These are phyloP conservation scores for Heteronetta atricapilla DNA, from an alignment of 2,113 vertebrate genomes.

Conservation along the genomic window DNA sequence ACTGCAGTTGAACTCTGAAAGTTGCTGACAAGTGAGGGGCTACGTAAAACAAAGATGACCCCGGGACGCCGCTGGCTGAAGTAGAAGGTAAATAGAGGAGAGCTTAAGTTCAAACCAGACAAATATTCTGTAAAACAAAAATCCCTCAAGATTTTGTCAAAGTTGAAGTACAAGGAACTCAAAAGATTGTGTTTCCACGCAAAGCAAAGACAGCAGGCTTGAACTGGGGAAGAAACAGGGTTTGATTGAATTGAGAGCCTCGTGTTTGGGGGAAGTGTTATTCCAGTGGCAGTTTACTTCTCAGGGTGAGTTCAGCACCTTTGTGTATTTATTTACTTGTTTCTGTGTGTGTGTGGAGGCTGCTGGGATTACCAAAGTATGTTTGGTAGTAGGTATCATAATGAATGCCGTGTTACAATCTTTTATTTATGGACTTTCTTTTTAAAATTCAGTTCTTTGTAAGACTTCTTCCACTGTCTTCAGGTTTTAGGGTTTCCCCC, in stretches of 20 bases:
- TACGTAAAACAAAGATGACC: neutral
- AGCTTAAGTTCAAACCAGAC: neutral
- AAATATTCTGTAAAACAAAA: neutral
- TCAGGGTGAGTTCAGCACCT: neutral
- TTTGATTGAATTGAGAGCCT: neutral
- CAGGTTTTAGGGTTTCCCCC: neutral
- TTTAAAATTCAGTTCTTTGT: neutral
- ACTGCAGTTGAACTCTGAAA: neutral
- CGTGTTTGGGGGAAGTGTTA: neutral
- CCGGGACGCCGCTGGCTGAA: neutral
- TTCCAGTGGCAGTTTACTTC: neutral
- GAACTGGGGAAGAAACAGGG: neutral
- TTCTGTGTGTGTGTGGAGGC: neutral
- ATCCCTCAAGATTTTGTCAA: neutral
- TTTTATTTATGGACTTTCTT: neutral
- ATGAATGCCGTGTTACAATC: neutral
- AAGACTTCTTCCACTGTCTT: neutral
- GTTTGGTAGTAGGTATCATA: neutral
- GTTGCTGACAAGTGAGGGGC: neutral
- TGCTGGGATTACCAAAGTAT: neutral
- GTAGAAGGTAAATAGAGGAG: neutral
- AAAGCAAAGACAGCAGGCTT: neutral
- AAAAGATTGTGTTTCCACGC: rapidly evolving
- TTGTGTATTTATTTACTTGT: neutral
- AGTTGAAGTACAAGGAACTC: neutral